Percentiles rank a stretch among this genome's conserved stretches.
These are phyloP conservation scores for Drosophila baimaii DNA, from an alignment of 1,140 invertebrate genomes.

Conservation along the genomic window DNA sequence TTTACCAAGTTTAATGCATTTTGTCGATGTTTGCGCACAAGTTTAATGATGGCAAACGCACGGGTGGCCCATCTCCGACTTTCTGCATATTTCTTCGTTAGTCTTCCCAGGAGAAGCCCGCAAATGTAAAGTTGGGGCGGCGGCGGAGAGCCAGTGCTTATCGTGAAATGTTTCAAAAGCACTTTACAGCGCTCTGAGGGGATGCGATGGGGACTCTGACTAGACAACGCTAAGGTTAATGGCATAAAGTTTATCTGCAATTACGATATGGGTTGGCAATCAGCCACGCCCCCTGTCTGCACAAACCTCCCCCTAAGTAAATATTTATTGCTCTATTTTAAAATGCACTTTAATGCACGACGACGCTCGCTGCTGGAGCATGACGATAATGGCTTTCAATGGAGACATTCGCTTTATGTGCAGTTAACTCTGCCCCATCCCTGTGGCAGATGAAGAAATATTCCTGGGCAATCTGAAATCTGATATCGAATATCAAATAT, in stretches of 20 bases:
- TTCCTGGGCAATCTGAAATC: conserved; percentile 16
- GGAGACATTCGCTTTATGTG: conserved; percentile 33
- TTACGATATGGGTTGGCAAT: conserved; percentile 77
- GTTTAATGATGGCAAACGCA: conserved; percentile 69
- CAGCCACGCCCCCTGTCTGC: conserved; percentile 27
- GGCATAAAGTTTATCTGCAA: conserved; percentile 82
- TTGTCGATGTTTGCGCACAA: conserved; percentile 71
- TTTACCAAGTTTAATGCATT: conserved; percentile 81
- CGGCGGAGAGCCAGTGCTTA: conserved; percentile 50
- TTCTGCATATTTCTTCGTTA: conserved; percentile 71
- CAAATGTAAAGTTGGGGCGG: conserved; percentile 61
- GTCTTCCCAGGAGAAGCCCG: conserved; percentile 26
- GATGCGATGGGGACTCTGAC: conserved; percentile 18
- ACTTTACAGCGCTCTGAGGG: conserved; percentile 51
- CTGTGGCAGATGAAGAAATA: not conserved
- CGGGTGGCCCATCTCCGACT: conserved; percentile 19
- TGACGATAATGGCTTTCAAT: conserved; percentile 38
- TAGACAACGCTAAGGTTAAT: conserved; percentile 79
- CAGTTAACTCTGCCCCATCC: conserved; percentile 5
- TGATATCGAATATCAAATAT: conserved; percentile 38
- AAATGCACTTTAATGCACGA: conserved; percentile 73
- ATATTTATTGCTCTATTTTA: conserved; percentile 79
- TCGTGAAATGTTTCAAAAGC: conserved; percentile 78
- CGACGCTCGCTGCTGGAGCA: conserved; percentile 25
- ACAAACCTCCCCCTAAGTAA: conserved; percentile 44